Evolutionary conservation across 1,140 invertebrate species (phyloP), one percentile per base, ranked within the genome.

Genomic region (Choristoneura fumiferana): DNA sequence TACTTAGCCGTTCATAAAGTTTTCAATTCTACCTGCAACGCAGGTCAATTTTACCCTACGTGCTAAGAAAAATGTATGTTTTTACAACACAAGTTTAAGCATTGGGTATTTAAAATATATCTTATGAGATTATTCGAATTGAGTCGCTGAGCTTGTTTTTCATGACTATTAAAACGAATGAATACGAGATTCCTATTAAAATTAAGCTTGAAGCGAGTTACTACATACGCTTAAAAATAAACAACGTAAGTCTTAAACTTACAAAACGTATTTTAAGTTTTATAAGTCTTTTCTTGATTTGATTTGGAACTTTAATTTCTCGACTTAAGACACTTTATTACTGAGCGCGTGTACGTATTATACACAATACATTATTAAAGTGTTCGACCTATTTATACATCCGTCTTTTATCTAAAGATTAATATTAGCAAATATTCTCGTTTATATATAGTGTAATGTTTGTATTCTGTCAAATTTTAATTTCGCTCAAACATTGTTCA

Each of bases 171-270:
- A n/a, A n/a, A n/a, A n/a, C n/a, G n/a, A n/a, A n/a, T n/a, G n/a
- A n/a, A n/a, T 39, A 45, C 62, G 76, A 82, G 77, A 82, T 83
- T 83, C 78, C 76, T 80, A 80, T 72, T 78, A 73, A 67, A 63
- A 17, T n/a, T 76, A 75, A 66, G 70, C 60, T 54, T 34, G 13
- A 65, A 54, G 58, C 62, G 49, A 62, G 60, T 70, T 60, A 64
- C 61, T 70, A 62, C 29, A 6, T 29, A 29, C 22, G 22, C 22
- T 29, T 3, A 6, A 29, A 29, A 29, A 3, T 3, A 29, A 29
- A 29, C 22, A 3, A 29, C 22, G 22, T 29, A 29, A 3, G 22
- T 29, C 6, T 29, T 29, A 29, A 6, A 29, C 22, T 29, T 29
- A 29, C n/a, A n/a, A n/a, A n/a, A n/a, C n/a, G n/a, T n/a, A n/a